phyloP scores from a whole-genome alignment of 2,113 vertebrate genomes.

The Eleginops maclovinus region DNA sequence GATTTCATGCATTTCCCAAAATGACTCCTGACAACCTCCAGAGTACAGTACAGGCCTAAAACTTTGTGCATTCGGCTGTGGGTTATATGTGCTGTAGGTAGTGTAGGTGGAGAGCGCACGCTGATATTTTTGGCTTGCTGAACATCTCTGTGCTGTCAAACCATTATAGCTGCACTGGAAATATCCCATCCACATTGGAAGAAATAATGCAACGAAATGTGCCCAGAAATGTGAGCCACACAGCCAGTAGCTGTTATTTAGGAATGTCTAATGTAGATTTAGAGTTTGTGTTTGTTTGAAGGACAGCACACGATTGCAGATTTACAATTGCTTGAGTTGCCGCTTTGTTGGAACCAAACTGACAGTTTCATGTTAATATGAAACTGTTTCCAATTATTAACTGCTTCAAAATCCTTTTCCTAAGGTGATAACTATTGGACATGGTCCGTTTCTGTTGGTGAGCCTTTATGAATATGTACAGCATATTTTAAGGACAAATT shows the following conservation, averaged over 20 bases:
- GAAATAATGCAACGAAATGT: constrained; percentile 21
- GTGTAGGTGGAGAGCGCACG: constrained; percentile 70
- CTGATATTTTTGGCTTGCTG: constrained; percentile 67
- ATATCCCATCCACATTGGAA: constrained; percentile 48
- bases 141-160: constrained; percentile 62
- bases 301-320: neutral
- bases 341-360: neutral
- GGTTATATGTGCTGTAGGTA: constrained; percentile 55
- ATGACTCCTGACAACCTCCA: constrained; percentile 30
- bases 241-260: neutral
- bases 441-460: too few relatives aligned
- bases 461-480: too few relatives aligned
- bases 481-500: too few relatives aligned
- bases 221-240: neutral
- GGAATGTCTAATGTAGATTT: neutral
- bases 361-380: neutral
- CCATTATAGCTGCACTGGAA: constrained; percentile 63
- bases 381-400: neutral
- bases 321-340: neutral
- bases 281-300: neutral
- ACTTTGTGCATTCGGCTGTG: constrained; percentile 44
- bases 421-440: too few relatives aligned
- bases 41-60: constrained; percentile 14
- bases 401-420: too few relatives aligned
- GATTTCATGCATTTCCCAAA: constrained; percentile 32